Conservation (phyloP, 1,140 invertebrate genomes). For the Diabrotica undecimpunctata region DNA sequence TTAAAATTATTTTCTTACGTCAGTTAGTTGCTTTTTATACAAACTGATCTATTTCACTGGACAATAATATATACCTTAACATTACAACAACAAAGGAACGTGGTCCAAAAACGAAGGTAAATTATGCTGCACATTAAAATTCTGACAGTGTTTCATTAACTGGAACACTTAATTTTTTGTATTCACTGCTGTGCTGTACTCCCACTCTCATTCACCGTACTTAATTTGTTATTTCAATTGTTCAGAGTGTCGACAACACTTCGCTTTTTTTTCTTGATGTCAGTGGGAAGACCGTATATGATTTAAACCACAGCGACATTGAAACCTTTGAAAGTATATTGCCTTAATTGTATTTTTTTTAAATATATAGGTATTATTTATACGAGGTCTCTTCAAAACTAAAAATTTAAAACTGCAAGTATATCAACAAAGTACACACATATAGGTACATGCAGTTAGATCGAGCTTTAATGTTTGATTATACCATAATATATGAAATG, state of each 20-base stretch:
- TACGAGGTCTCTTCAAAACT: no score
- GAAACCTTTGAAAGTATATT: background rate
- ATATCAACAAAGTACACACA: no score
- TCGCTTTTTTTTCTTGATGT: background rate
- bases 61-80: no score
- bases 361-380: no score
- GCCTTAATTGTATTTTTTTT: no score
- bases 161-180: slow-evolving; percentile 2
- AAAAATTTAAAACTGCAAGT: no score
- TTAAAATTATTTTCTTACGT: no score
- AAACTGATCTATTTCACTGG: no score
- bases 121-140: slow-evolving; percentile 3
- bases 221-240: slow-evolving; percentile 3
- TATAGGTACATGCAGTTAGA: no score
- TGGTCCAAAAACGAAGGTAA: background rate
- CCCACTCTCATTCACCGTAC: background rate
- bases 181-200: background rate
- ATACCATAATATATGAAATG: no score
- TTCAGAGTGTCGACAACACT: background rate
- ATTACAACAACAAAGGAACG: background rate
- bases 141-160: background rate
- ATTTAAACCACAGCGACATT: slow-evolving; percentile 2
- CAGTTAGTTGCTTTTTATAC: no score
- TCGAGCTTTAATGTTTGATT: no score
- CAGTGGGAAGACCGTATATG: background rate